A percentile compares a stretch with the other conserved stretches of the same genome.
These are phyloP conservation scores for Hartigia nigra DNA, from an alignment of 2,888 invertebrate genomes.

Conservation along the genomic window DNA sequence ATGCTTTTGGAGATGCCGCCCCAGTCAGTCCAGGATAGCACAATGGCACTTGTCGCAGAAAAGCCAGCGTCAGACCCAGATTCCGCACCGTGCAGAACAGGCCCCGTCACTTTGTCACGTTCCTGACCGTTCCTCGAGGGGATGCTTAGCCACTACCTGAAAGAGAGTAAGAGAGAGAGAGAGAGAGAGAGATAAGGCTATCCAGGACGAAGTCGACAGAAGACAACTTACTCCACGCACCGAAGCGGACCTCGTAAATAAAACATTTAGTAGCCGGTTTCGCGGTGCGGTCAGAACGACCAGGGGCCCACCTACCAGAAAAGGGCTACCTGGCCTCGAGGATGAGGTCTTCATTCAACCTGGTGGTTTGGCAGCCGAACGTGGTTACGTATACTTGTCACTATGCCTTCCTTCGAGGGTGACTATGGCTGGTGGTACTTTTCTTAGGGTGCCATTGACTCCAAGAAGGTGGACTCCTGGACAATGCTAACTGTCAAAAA, in stretches of 20 bases:
- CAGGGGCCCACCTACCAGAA: conserved; percentile 45
- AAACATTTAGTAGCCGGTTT: conserved; percentile 55
- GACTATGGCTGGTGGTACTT: conserved; percentile 11
- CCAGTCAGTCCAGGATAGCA: background rate
- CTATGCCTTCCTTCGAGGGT: conserved; percentile 2
- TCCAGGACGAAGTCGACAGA: conserved; percentile 14
- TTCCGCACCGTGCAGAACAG: conserved; percentile 1
- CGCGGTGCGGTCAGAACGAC: conserved; percentile 48
- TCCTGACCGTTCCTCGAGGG: conserved; percentile 15
- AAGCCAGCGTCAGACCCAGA: conserved; percentile 5
- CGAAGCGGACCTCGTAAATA: conserved; percentile 41
- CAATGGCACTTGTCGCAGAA: conserved; percentile 33
- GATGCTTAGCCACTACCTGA: conserved; percentile 4
- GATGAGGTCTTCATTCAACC: conserved; percentile 53
- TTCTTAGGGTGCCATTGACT: conserved; percentile 36
- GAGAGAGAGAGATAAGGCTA: conserved; percentile 25
- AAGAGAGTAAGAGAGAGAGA: conserved; percentile 27
- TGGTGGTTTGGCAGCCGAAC: background rate
- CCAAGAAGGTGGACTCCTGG: conserved; percentile 10
- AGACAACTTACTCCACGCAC: background rate
- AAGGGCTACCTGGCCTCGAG: conserved; percentile 46
- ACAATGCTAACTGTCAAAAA: conserved; percentile 33
- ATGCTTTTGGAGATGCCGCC: no score
- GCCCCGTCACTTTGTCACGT: conserved; percentile 13
- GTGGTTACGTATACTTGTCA: no score